Evolutionary conservation across 2,888 invertebrate genomes (phyloP).

Genomic region (Antheraea assamensis): DNA sequence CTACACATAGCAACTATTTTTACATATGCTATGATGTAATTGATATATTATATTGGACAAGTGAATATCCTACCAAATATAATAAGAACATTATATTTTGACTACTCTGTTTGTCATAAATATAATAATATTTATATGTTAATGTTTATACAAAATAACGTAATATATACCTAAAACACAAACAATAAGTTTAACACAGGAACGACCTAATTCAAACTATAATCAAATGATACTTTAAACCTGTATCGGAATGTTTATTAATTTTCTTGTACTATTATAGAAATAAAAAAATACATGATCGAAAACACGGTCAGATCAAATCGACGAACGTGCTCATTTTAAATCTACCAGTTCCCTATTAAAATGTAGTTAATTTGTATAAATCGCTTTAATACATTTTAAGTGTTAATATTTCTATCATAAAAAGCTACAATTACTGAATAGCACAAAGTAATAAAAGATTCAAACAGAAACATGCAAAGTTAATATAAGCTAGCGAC

Average conservation of each 20-base stretch:
- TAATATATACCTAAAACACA: neutral
- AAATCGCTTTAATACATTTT: conserved; percentile 5
- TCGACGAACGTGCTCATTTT: neutral
- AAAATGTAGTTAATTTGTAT: neutral
- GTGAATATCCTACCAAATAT: no score
- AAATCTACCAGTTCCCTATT: conserved; percentile 1
- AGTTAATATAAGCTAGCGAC: conserved; percentile 50
- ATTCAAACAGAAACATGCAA: neutral
- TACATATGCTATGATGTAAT: no score
- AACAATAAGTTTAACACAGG: neutral
- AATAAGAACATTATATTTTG: no score
- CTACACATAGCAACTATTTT: no score
- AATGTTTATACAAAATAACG: neutral
- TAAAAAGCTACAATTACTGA: neutral
- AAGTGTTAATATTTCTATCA: neutral
- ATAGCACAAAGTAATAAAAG: neutral
- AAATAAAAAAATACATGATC: no score
- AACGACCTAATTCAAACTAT: neutral
- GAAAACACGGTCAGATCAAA: neutral
- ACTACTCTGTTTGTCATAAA: no score
- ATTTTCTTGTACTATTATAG: neutral
- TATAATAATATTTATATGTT: neutral
- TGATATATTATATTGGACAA: no score
- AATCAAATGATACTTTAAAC: neutral
- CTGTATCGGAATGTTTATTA: neutral